A percentile compares a stretch with the other conserved stretches of the same genome.
Conservation (phyloP, 2,888 invertebrate genomes). For the Tortricodes alternella region DNA sequence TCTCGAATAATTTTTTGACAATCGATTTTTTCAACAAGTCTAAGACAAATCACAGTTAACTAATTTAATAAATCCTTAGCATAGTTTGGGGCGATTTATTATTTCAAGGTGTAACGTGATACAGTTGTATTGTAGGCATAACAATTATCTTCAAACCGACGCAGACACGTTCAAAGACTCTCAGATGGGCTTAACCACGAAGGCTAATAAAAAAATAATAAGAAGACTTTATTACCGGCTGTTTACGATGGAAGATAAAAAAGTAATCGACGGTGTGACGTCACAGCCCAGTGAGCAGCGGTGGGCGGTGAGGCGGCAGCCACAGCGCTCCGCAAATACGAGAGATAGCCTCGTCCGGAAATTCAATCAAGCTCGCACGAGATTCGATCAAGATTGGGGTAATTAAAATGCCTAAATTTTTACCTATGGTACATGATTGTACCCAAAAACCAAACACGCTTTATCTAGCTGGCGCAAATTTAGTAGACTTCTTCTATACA, state of each 20-base stretch:
- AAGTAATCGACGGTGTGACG: slow-evolving; percentile 69
- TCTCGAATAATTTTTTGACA: slow-evolving; percentile 5
- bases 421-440: slow-evolving; percentile 48
- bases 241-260: slow-evolving; percentile 71
- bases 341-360: slow-evolving; percentile 73
- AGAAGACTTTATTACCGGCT: slow-evolving; percentile 69
- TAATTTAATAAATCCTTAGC: too few species aligned
- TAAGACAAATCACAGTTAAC: too few species aligned
- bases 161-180: slow-evolving; percentile 27
- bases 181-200: slow-evolving; percentile 20
- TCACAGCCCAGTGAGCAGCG: slow-evolving; percentile 75
- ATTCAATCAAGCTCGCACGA: slow-evolving; percentile 78
- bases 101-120: too few species aligned
- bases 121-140: too few species aligned
- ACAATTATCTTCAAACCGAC: not conserved
- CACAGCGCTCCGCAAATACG: slow-evolving; percentile 72
- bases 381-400: slow-evolving; percentile 78
- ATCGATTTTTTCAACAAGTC: not conserved
- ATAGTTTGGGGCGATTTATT: too few species aligned
- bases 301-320: slow-evolving; percentile 51
- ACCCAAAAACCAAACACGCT: slow-evolving; percentile 17
- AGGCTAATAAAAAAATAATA: slow-evolving; percentile 50
- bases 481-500: too few species aligned
- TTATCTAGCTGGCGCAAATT: too few species aligned
- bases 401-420: slow-evolving; percentile 76